Conservation (phyloP, 35 echinoderm and acorn worm species). For the Lytechinus variegatus region DNA sequence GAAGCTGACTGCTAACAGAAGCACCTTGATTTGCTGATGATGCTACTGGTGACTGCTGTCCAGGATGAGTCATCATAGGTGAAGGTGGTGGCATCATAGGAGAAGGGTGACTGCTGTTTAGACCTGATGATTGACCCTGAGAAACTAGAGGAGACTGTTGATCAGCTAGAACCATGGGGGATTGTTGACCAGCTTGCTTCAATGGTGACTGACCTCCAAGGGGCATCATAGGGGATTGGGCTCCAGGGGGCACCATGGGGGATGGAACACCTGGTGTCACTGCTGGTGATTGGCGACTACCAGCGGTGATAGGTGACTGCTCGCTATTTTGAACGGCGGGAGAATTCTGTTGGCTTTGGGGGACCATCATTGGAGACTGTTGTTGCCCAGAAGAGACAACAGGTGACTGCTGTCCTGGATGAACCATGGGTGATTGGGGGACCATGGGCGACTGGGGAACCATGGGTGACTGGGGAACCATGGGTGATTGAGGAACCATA, state of each 20-base stretch:
- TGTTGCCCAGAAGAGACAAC: constrained; percentile 54
- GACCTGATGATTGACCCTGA: constrained; percentile 28
- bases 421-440: too few relatives aligned
- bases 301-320: constrained; percentile 45
- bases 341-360: not conserved
- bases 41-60: constrained; percentile 62
- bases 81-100: constrained; percentile 59
- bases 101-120: constrained; percentile 47
- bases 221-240: constrained; percentile 63
- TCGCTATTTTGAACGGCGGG: constrained; percentile 35
- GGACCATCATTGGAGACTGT: constrained; percentile 48
- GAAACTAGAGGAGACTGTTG: constrained; percentile 75
- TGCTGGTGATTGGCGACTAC: constrained; percentile 71
- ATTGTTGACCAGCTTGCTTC: constrained; percentile 66
- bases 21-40: constrained; percentile 13
- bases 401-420: constrained; percentile 58
- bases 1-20: not conserved
- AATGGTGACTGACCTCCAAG: constrained; percentile 78
- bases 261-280: constrained; percentile 65
- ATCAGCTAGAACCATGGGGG: constrained; percentile 65
- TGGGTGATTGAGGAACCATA: constrained; percentile 48
- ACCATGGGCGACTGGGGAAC: constrained; percentile 60
- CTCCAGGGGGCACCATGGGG: constrained; percentile 67
- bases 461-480: constrained; percentile 32
- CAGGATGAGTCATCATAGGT: constrained; percentile 43